Conservation (phyloP, 2,113 vertebrate genomes). For the Hipposideros armiger region DNA sequence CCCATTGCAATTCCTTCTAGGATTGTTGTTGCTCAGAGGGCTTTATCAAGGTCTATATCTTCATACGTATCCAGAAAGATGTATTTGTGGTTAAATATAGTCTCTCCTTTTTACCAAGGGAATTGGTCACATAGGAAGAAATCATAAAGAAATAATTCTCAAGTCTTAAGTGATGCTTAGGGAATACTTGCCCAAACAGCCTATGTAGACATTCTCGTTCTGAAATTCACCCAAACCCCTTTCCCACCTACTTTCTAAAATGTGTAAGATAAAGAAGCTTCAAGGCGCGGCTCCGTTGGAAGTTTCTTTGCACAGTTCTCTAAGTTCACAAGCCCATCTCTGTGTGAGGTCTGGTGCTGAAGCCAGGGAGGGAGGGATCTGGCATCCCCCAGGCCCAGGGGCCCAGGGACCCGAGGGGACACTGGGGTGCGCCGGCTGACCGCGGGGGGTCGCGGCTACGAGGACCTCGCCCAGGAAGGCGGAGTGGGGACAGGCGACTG, state of each 20-base stretch:
- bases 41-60: neutral
- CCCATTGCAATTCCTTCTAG: neutral
- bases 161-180: neutral
- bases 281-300: neutral
- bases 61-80: neutral
- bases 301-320: neutral
- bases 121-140: neutral
- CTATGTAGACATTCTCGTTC: too few relatives aligned
- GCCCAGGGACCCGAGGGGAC: fast-evolving
- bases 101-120: neutral
- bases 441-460: neutral
- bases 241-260: neutral
- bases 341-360: conserved; percentile 37
- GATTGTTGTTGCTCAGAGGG: too few relatives aligned
- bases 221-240: neutral
- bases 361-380: neutral
- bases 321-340: neutral
- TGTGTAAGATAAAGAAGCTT: neutral
- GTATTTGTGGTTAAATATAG: neutral
- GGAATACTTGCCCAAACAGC: neutral
- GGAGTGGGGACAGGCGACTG: too few relatives aligned
- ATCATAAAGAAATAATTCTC: neutral
- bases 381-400: neutral
- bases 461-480: neutral
- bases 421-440: neutral